Evolutionary conservation across 2,797 vertebrate species (phyloP), one percentile per base, ranked within the genome.

Genomic region (Semaprochilodus insignis): DNA sequence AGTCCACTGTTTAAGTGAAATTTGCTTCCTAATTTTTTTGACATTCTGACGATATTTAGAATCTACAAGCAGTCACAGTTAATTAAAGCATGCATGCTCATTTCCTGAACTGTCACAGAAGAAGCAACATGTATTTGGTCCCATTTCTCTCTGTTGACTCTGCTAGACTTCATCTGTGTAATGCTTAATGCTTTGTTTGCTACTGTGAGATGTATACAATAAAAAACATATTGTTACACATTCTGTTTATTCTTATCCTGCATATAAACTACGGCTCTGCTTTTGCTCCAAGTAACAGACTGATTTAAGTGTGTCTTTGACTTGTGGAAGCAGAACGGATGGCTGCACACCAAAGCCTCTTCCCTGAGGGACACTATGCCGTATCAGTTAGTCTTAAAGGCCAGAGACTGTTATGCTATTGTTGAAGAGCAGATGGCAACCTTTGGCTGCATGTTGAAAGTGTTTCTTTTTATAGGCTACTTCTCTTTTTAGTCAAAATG

Each of bases 401-500:
- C 60, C 73, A 77, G 25, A 31, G 60, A 13, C 54, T 19, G 59
- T 76, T 70, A 19, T 59, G 31, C 27, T 78, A 54, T 72, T 79
- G 66, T 69, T 72, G 73, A 54, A 27, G 11, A n/a, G 82, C 60
- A 72, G 25, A 75, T 71, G 31, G 15, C 77, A 86, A 88, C 89
- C 90, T 91, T 91, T 91, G 74, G 80, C 74, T n/a, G 69, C 10
- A 40, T 4, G 81, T 74, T 73, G 14, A 59, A 77, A 71, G 31
- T 66, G 60, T 31, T 73, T 59, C 63, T 78, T 40, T 82, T 82
- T 83, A 76, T 74, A 84, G 85, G 83, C 40, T 6, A 75, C 75
- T 34, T 74, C 91, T 84, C 90, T 91, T 88, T 87, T 79, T 87
- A 84, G 82, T 72, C 62, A 87, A 89, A 90, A 84, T 82, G 73